These are phyloP conservation scores for Paramacrobiotus metropolitanus DNA, from an alignment of 1,140 invertebrate species.

Conservation along the genomic window DNA sequence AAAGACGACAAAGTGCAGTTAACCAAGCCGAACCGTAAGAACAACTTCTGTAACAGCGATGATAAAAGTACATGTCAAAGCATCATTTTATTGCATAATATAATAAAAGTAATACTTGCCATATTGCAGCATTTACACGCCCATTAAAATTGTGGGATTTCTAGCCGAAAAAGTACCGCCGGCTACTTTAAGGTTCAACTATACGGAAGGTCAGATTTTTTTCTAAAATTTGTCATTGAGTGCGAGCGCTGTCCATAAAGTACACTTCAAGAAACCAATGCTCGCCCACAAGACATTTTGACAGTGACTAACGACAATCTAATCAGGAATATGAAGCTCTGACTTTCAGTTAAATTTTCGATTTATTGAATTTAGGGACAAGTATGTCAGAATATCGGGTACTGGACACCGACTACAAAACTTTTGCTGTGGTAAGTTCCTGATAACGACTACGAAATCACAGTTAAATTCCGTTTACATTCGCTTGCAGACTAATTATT, in stretches of 20 bases:
- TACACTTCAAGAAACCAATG: no score
- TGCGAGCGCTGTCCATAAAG: no score
- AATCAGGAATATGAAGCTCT: neutral
- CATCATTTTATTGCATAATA: no score
- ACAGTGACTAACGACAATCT: no score
- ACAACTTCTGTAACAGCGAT: neutral
- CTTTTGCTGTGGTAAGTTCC: neutral
- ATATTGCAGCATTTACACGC: neutral
- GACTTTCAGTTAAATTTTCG: neutral
- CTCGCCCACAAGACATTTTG: no score
- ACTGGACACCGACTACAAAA: constrained; percentile 2
- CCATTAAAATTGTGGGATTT: neutral
- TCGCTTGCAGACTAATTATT: no score
- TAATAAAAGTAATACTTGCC: neutral
- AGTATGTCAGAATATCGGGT: neutral
- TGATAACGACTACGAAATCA: neutral
- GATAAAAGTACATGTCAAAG: no score
- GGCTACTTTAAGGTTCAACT: neutral
- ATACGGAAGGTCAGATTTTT: constrained; percentile 2
- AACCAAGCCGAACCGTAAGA: constrained; percentile 4
- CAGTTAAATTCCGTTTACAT: no score
- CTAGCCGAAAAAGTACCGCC: neutral
- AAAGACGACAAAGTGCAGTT: neutral
- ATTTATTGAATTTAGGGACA: neutral
- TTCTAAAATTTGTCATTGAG: no score